These are phyloP conservation scores for Lipophrys pholis DNA, from an alignment of 2,113 vertebrate species.

Conservation along the genomic window DNA sequence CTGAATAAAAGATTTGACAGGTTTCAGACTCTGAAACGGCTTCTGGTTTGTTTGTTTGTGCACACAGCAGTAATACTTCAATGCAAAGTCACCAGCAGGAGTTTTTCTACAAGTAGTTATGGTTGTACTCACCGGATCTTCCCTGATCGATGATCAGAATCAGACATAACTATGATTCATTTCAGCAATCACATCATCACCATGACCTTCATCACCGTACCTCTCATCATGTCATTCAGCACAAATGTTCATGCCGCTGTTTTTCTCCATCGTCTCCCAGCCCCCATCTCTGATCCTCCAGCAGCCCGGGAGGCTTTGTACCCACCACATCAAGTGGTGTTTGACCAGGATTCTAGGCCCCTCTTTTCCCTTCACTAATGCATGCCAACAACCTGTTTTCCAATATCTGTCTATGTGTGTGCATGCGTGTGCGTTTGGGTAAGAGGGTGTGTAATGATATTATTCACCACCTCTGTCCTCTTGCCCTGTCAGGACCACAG, in stretches of 20 bases:
- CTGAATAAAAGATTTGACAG: neutral
- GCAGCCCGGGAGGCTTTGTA: slow-evolving; percentile 27
- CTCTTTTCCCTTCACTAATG: slow-evolving; percentile 34
- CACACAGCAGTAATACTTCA: neutral
- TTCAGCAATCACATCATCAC: slow-evolving; percentile 26
- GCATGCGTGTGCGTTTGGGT: slow-evolving; percentile 3
- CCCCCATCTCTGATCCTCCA: slow-evolving; percentile 13
- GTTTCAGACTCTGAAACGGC: neutral
- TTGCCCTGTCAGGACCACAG: slow-evolving; percentile 66
- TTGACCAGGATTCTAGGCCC: slow-evolving; percentile 56
- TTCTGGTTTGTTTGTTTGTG: neutral
- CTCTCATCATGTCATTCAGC: slow-evolving; percentile 32
- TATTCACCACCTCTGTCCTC: slow-evolving; percentile 69
- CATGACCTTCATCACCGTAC: slow-evolving; percentile 56
- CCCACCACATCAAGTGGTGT: slow-evolving; percentile 47
- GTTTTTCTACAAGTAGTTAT: slow-evolving; percentile 1
- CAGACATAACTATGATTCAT: slow-evolving; percentile 41
- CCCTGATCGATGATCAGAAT: slow-evolving; percentile 31
- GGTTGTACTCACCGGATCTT: slow-evolving; percentile 24
- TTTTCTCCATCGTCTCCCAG: slow-evolving; percentile 20
- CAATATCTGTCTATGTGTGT: neutral
- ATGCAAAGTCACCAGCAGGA: slow-evolving; percentile 29
- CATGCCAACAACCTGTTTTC: slow-evolving; percentile 41
- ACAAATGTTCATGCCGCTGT: slow-evolving; percentile 11
- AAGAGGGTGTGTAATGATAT: slow-evolving; percentile 65